Base-by-base conservation (phyloP, 2,888 invertebrate genomes). In the Eristalinus sepulchralis region DNA sequence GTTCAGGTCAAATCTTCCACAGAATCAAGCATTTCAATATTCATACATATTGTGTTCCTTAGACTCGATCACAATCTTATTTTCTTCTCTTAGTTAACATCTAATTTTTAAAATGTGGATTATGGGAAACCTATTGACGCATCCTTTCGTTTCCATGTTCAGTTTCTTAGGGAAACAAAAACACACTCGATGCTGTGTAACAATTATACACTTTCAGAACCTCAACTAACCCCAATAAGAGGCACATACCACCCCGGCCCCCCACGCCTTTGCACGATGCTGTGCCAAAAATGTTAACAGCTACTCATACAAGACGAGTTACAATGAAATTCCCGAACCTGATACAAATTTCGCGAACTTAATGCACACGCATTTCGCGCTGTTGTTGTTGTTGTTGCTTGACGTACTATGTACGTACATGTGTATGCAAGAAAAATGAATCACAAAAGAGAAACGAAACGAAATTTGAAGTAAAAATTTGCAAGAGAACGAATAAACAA, bases 361-460 rank as follows among this genome's bases (percentile, higher is more conserved):
- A 47, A 47, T 57, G 24, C 57, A 57, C 57, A 57, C 57, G 57
- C 57, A 24, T 57, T 57, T 11, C 57, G 24, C 57, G 24, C 33
- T 60, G 27, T 60, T 11, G 2, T 24, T 34, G 22, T 22, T 24
- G 11, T 20, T 63, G 6, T 24, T 31, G 13, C 2, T 22, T 31
- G 27, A 27, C 27, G 27, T 47, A 31, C 24, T 60, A n/a, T n/a
- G n/a, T 17, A 13, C 13, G 34, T 36, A 2, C 1, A 1, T 11
- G 36, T 76, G 17, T 6, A 8, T 62, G 27, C 5, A 31, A 59
- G 59, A 76, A 67, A 57, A 71, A 71, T 78, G 71, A 79, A 64
- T 79, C 79, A 71, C 79, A 60, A 47, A 66, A 72, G 79, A 79
- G 79, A 79, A 80, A 80, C 73, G 72, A 72, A 79, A 66, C 34